Evolutionary conservation across 2,888 invertebrate genomes (phyloP), one percentile per base, ranked within the genome.

Genomic region (Drosophila prolongata): DNA sequence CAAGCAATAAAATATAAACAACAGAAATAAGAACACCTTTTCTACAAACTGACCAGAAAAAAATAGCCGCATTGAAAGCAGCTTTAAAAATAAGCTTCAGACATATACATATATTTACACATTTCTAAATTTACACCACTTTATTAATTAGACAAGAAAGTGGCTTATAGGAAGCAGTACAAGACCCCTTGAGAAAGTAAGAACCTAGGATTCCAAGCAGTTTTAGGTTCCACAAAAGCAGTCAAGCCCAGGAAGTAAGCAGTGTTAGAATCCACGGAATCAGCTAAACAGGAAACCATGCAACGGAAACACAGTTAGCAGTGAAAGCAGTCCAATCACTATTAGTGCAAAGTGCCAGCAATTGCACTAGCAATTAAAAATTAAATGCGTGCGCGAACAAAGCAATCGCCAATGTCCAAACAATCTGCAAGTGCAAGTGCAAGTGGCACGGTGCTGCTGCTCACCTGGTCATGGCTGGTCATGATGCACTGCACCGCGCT

Each of bases 331-430:
- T 40, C 40, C 11, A 64, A 62, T 60, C 50, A 59, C 42, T 34
- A 37, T 27, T 54, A 54, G 60, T 76, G 73, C 52, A 43, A 44
- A 55, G 54, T 65, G 65, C 53, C 72, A 34, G 62, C 58, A 76
- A 78, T 75, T 75, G 69, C 62, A 68, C 50, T 62, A 55, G 61
- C 47, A 70, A 76, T 78, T 80, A 61, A 60, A 68, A 73, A 83
- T 75, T 85, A 87, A 89, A 85, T 85, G 85, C 84, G 80, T 83
- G 66, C 68, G 57, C 70, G 60, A 67, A 44, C 75, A 73, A 78
- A 78, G 50, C 78, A 70, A 70, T n/a, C 71, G 73, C 89, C 89
- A 85, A 85, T 85, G 85, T 84, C 76, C 87, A 80, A 76, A 79
- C 89, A 80, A 73, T 70, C 80, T 60, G 68, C 67, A 57, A 78